Evolutionary conservation across 2,888 invertebrate genomes (phyloP), one percentile per base, ranked within the genome.

Genomic region (Platycheirus albimanus): DNA sequence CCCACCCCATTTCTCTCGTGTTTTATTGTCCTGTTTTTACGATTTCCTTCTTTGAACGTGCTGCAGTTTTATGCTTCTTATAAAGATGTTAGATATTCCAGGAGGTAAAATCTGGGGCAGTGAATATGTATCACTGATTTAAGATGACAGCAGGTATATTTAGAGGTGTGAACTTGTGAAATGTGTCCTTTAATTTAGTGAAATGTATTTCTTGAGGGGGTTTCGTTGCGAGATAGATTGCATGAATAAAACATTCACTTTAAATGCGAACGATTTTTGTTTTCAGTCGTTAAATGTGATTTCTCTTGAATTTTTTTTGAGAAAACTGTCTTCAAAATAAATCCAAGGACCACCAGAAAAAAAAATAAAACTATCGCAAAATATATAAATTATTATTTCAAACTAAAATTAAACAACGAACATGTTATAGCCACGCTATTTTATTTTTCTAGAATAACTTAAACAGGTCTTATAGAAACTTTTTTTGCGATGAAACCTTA

Each of bases 11-110:
- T 41, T 52, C 67, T 33, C 8, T 54, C 13, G n/a, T 17, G 41
- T 64, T 81, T 76, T 77, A 81, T 81, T 77, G 66, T 67, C 66
- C 52, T 61, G 51, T 49, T 76, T 81, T 76, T 69, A 63, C 72
- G 77, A 72, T 63, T 54, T 61, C 36, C 61, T 49, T 33, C 19
- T 63, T n/a, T 38, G 63, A 51, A 63, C 45, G 54, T 38, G 43
- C 19, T 45, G 61, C 45, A 61, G 19, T 41, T 28, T 11, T 43
- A 33, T 8, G 24, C 8, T 33, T 33, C 24, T 4, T 8, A 33
- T 33, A 8, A 17, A 45, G 45, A 61, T n/a, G n/a, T 61, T 30
- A 30, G n/a, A 61, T 61, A 30, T 45, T 61, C 15, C 17, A 11
- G 17, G 20, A 6, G 5, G 19, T 30, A 28, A 61, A 58, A 61